These are phyloP conservation scores for Sminthurinus aureus DNA, from an alignment of 2,888 invertebrate species.

Conservation along the genomic window DNA sequence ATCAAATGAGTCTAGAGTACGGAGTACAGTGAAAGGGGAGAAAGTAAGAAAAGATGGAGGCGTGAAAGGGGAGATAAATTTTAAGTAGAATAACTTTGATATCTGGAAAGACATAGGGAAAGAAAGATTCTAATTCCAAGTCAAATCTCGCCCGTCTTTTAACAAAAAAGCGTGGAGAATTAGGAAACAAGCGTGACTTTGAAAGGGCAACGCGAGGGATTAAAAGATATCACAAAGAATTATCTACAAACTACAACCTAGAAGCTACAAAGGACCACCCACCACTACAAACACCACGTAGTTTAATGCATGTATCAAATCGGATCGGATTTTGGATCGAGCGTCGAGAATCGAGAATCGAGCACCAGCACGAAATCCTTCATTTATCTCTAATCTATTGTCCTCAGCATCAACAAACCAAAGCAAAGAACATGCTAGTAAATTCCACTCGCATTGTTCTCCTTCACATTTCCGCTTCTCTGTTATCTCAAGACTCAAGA, in stretches of 20 bases:
- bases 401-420: too few relatives aligned
- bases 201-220: not conserved
- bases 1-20: too few relatives aligned
- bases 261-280: too few relatives aligned
- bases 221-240: conserved; percentile 15
- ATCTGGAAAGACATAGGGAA: not conserved
- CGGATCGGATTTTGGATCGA: too few relatives aligned
- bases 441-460: too few relatives aligned
- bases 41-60: conserved; percentile 1
- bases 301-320: too few relatives aligned
- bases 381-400: too few relatives aligned
- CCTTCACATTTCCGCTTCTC: not conserved
- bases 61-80: not conserved
- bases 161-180: conserved; percentile 21
- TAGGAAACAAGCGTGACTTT: conserved; percentile 27
- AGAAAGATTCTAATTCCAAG: not conserved
- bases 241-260: not conserved
- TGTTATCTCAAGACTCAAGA: not conserved
- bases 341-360: too few relatives aligned
- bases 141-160: not conserved
- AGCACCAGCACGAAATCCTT: too few relatives aligned
- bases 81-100: not conserved
- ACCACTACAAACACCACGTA: too few relatives aligned
- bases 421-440: too few relatives aligned
- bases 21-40: not conserved